phyloP scores from a whole-genome alignment of 2,113 vertebrate species.

The Otus sunia region DNA sequence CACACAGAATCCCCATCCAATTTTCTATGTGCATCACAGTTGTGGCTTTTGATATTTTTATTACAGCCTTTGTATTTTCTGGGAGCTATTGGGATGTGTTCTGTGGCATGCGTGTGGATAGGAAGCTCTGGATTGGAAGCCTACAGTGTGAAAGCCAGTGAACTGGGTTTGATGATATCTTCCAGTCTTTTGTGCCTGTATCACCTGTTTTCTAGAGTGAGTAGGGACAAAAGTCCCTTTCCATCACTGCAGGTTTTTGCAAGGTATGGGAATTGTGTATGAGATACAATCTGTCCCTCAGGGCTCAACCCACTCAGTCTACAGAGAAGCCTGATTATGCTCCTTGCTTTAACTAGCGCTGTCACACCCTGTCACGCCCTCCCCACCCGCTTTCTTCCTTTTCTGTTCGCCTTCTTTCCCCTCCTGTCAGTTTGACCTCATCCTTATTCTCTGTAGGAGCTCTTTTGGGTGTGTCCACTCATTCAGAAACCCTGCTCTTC shows the following conservation, averaged over 20 bases:
- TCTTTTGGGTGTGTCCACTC: neutral
- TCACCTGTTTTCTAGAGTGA: neutral
- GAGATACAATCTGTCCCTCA: constrained; percentile 43
- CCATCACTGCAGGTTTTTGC: neutral
- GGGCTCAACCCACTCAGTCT: constrained; percentile 41
- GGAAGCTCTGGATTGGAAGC: neutral
- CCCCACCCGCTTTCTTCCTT: neutral
- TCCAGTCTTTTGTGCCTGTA: neutral
- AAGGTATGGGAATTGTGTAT: neutral
- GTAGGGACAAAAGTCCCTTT: neutral
- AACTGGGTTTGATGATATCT: neutral
- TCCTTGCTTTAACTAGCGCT: neutral
- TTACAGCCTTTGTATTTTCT: neutral
- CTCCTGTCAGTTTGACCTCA: neutral
- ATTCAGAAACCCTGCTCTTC: neutral
- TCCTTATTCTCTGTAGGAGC: neutral
- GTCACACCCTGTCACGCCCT: constrained; percentile 21
- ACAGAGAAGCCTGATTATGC: constrained; percentile 3
- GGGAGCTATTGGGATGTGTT: neutral
- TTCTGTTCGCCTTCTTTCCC: neutral
- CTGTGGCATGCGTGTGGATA: neutral
- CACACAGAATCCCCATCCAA: neutral
- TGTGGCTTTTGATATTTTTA: neutral
- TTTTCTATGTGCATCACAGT: neutral
- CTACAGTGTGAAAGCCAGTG: neutral